phyloP scores from a whole-genome alignment of 2,113 vertebrate genomes.

The Nestor notabilis region DNA sequence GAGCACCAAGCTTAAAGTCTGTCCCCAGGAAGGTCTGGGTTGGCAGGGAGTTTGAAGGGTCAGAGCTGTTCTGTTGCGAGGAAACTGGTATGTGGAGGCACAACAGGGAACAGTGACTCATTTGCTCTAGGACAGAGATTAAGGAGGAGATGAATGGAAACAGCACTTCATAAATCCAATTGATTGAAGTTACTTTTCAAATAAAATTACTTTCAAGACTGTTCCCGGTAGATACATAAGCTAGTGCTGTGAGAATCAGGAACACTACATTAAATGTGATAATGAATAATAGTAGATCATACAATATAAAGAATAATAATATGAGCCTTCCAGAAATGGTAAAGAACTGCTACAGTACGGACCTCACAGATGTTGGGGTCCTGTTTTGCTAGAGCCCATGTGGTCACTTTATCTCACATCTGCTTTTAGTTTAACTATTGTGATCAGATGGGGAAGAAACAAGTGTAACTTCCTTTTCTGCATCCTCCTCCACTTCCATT shows the following conservation, averaged over 20 bases:
- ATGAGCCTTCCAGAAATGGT: neutral
- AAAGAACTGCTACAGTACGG: neutral
- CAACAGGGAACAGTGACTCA: neutral
- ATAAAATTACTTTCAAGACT: neutral
- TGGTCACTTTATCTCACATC: neutral
- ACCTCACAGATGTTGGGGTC: neutral
- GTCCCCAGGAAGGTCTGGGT: neutral
- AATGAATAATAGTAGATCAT: neutral
- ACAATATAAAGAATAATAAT: neutral
- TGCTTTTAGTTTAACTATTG: neutral
- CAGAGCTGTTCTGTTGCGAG: neutral
- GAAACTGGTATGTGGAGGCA: neutral
- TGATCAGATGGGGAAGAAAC: neutral
- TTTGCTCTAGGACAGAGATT: neutral
- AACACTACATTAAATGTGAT: neutral
- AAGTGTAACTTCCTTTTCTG: neutral
- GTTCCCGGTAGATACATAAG: neutral
- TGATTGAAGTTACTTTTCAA: neutral
- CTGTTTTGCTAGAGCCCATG: neutral
- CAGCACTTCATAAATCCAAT: neutral
- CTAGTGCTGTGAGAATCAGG: neutral
- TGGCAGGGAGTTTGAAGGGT: neutral
- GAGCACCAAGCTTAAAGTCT: neutral
- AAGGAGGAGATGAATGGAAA: neutral
- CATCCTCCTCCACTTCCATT: neutral